These are phyloP conservation scores for Nasonia oneida DNA, from an alignment of 2,888 invertebrate genomes.

Conservation along the genomic window DNA sequence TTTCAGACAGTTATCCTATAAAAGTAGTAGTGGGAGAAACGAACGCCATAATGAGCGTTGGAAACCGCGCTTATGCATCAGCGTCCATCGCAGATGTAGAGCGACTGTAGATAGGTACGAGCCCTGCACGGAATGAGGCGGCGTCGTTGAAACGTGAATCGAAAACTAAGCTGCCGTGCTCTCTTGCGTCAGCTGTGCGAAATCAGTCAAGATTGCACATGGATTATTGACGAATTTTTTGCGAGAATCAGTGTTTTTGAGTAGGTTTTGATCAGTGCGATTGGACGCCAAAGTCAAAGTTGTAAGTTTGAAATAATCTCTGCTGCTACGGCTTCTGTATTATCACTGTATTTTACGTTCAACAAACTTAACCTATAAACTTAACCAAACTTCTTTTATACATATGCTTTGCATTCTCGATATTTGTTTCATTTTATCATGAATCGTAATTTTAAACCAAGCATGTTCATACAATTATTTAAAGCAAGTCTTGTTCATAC, in stretches of 20 bases:
- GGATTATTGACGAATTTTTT: constrained; percentile 68
- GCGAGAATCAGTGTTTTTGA: constrained; percentile 7
- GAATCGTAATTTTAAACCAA: not conserved
- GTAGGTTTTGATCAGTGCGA: constrained; percentile 49
- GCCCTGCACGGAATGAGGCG: not conserved
- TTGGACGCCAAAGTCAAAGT: constrained; percentile 24
- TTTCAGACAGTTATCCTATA: too few species aligned
- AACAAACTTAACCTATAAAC: constrained; percentile 51
- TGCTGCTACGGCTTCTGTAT: not conserved
- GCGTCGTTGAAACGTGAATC: constrained; percentile 39
- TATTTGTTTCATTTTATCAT: not conserved
- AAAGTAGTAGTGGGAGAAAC: too few species aligned
- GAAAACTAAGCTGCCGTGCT: constrained; percentile 33
- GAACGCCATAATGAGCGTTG: not conserved
- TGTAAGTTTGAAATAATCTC: constrained; percentile 47
- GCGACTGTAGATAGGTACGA: not conserved
- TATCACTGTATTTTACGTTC: constrained; percentile 23
- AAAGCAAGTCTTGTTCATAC: not conserved
- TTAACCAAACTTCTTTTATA: constrained; percentile 40
- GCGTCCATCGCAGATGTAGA: not conserved
- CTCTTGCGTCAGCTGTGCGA: constrained; percentile 57
- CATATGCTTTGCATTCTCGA: constrained; percentile 42
- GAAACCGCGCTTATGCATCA: not conserved
- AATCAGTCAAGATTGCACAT: constrained; percentile 69
- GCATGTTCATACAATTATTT: not conserved